phyloP scores from a whole-genome alignment of 2,797 vertebrate species.

The Artibeus jamaicensis region DNA sequence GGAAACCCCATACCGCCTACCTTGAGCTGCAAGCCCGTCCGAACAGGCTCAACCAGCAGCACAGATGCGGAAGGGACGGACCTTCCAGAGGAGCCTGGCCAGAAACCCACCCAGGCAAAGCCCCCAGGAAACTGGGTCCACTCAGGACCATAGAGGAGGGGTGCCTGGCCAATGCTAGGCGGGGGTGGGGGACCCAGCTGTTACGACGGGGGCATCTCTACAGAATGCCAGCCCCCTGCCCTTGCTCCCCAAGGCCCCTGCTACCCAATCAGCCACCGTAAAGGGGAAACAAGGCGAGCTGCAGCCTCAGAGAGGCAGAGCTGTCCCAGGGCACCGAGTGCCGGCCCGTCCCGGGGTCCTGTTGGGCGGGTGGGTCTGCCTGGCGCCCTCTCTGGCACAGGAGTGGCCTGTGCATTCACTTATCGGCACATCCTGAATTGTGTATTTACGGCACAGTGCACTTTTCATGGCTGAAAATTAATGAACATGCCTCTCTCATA shows the following conservation, averaged over 20 bases:
- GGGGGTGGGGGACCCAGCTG: neutral
- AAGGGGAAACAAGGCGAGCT: slow-evolving; percentile 44
- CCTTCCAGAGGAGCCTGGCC: no score
- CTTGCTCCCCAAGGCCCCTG: neutral
- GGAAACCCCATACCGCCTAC: neutral
- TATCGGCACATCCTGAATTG: slow-evolving; percentile 98
- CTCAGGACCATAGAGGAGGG: neutral
- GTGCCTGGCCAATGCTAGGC: rapidly evolving
- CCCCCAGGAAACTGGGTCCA: neutral
- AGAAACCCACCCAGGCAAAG: neutral
- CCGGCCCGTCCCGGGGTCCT: slow-evolving; percentile 88
- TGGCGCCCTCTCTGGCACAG: slow-evolving; percentile 95
- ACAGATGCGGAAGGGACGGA: neutral
- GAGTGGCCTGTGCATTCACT: slow-evolving; percentile 99
- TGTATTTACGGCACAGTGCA: slow-evolving; percentile 98
- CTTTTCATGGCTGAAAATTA: slow-evolving; percentile 99
- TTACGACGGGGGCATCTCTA: neutral
- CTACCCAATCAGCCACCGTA: rapidly evolving
- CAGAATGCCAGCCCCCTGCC: no score
- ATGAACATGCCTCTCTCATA: slow-evolving; percentile 99
- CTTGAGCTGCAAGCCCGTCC: neutral
- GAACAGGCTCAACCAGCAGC: rapidly evolving
- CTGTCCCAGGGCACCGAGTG: slow-evolving; percentile 73
- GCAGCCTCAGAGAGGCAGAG: slow-evolving; percentile 43
- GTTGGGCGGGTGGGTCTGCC: slow-evolving; percentile 92